Percentiles rank a stretch among this genome's conserved stretches.
These are phyloP conservation scores for Caretta caretta DNA, from an alignment of 2,113 vertebrate species.

Conservation along the genomic window DNA sequence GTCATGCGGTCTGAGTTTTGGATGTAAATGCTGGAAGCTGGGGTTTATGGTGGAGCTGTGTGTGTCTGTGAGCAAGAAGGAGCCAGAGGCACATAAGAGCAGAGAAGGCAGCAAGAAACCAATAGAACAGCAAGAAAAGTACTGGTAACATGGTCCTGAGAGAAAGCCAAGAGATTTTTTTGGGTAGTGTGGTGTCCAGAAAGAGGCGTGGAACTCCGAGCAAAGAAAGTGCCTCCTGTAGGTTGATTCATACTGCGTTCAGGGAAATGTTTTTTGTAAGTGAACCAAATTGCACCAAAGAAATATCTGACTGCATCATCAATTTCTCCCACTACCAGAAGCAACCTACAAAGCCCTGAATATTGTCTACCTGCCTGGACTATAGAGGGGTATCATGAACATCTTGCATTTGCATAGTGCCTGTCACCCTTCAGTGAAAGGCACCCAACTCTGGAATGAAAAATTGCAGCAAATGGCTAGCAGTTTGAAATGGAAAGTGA, in stretches of 20 bases:
- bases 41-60: slow-evolving; percentile 24
- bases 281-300: not conserved
- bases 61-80: not conserved
- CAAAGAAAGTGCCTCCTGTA: no score
- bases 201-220: no score
- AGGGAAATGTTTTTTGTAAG: not conserved
- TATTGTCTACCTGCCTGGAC: no score
- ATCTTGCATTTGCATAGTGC: not conserved
- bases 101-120: not conserved
- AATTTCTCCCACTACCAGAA: not conserved
- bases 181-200: not conserved
- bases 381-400: no score
- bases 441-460: not conserved
- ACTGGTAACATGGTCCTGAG: not conserved
- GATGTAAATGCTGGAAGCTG: not conserved
- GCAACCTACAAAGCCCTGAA: not conserved
- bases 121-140: slow-evolving; percentile 36
- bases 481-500: not conserved
- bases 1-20: slow-evolving; percentile 8
- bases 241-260: no score
- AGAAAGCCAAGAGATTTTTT: not conserved
- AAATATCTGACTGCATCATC: no score
- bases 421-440: not conserved
- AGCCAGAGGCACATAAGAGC: not conserved
- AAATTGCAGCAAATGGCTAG: not conserved